Conservation (phyloP, 1,140 invertebrate species). For the Lasioglossum baleicum region DNA sequence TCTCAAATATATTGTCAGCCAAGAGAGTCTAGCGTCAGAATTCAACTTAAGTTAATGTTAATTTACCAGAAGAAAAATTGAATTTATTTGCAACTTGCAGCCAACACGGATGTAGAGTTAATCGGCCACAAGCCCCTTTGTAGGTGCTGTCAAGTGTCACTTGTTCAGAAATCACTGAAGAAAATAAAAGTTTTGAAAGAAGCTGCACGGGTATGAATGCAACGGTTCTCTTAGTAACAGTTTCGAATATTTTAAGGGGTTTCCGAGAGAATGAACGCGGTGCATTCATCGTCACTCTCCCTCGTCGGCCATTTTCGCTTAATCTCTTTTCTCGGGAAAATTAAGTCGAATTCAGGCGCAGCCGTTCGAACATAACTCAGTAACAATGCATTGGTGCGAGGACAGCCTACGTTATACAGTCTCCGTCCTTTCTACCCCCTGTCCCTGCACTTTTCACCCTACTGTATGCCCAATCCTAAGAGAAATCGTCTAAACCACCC, state of each 20-base stretch:
- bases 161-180: background rate
- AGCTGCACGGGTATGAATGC: conserved; percentile 21
- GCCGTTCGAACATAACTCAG: conserved; percentile 65
- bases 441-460: conserved; percentile 1
- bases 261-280: conserved; percentile 56
- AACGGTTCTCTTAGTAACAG: conserved; percentile 44
- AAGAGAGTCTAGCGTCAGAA: background rate
- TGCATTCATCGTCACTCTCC: conserved; percentile 49
- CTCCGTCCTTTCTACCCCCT: conserved; percentile 32
- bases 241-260: conserved; percentile 65
- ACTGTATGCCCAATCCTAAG: background rate
- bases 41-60: too few relatives aligned
- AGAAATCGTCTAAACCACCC: conserved; percentile 32
- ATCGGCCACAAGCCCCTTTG: background rate
- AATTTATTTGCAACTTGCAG: background rate
- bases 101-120: background rate
- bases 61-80: background rate
- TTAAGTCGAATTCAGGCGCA: conserved; percentile 70
- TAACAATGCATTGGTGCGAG: conserved; percentile 64
- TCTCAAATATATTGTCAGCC: too few relatives aligned
- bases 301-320: conserved; percentile 63
- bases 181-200: conserved; percentile 11
- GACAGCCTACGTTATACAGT: conserved; percentile 36
- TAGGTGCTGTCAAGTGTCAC: background rate
- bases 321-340: conserved; percentile 72